These are phyloP conservation scores for Tichodroma muraria DNA, from an alignment of 2,113 vertebrate species.

Conservation along the genomic window DNA sequence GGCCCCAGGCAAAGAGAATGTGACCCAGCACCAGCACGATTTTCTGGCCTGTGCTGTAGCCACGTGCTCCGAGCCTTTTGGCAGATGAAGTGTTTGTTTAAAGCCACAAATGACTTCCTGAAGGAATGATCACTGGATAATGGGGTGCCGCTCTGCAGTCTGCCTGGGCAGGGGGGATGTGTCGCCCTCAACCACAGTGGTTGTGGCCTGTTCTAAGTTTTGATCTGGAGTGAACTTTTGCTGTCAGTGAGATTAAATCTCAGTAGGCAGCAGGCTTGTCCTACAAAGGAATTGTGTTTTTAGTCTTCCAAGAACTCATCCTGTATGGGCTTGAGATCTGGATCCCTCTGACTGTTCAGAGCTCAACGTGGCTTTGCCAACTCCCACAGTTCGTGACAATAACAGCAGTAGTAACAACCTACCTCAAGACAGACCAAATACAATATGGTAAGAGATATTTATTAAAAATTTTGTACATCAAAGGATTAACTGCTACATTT, in stretches of 20 bases:
- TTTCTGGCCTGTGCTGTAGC: not conserved
- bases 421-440: not conserved
- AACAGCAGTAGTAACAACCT: not conserved
- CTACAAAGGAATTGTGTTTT: not conserved
- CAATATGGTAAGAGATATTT: slow-evolving; percentile 59
- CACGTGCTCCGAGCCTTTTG: not conserved
- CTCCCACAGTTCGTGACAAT: not conserved
- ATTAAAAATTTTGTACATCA: slow-evolving; percentile 73
- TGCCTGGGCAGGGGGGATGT: not conserved
- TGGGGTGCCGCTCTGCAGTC: not conserved
- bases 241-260: not conserved
- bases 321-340: not conserved
- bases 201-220: not conserved
- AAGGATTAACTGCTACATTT: slow-evolving; percentile 52
- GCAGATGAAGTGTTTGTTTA: not conserved
- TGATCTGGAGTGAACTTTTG: not conserved
- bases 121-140: not conserved
- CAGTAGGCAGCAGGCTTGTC: not conserved
- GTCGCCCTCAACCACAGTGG: not conserved
- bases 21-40: not conserved
- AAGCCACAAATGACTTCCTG: slow-evolving; percentile 20
- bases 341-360: not conserved
- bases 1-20: not conserved
- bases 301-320: not conserved
- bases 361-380: not conserved